Percentiles rank a stretch among this genome's conserved stretches.
These are phyloP conservation scores for Drosophila teissieri DNA, from an alignment of 1,140 invertebrate species.

Conservation along the genomic window DNA sequence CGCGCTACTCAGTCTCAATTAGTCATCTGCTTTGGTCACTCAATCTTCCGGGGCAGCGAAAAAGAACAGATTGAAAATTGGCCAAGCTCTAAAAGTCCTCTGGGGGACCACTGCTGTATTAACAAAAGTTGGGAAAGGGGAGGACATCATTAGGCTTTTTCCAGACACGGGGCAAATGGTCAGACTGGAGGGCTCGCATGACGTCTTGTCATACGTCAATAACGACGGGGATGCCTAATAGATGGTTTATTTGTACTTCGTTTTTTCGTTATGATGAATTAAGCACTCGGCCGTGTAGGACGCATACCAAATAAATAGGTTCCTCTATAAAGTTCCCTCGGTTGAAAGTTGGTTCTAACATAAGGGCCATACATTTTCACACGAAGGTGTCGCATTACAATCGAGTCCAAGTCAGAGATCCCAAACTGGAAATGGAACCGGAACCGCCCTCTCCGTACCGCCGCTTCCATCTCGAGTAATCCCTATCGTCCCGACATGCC, in stretches of 20 bases:
- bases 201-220: constrained; percentile 80
- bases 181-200: constrained; percentile 60
- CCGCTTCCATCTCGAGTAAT: background rate
- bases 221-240: constrained; percentile 80
- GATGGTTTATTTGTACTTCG: constrained; percentile 65
- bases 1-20: constrained; percentile 56
- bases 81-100: constrained; percentile 68
- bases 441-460: constrained; percentile 26
- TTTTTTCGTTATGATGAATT: constrained; percentile 65
- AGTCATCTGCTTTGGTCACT: constrained; percentile 76
- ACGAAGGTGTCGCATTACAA: constrained; percentile 80
- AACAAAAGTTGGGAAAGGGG: constrained; percentile 54
- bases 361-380: constrained; percentile 73
- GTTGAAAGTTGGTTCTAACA: constrained; percentile 9
- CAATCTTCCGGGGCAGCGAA: constrained; percentile 49
- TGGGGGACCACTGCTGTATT: constrained; percentile 35
- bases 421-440: constrained; percentile 30
- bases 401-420: constrained; percentile 30
- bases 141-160: constrained; percentile 59
- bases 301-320: constrained; percentile 35
- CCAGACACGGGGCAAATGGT: constrained; percentile 46
- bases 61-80: constrained; percentile 48
- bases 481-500: constrained; percentile 18
- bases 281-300: constrained; percentile 66
- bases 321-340: constrained; percentile 37